A percentile compares a stretch with the other conserved stretches of the same genome.
phyloP scores from a whole-genome alignment of 1,140 invertebrate genomes.

The Temnothorax longispinosus region DNA sequence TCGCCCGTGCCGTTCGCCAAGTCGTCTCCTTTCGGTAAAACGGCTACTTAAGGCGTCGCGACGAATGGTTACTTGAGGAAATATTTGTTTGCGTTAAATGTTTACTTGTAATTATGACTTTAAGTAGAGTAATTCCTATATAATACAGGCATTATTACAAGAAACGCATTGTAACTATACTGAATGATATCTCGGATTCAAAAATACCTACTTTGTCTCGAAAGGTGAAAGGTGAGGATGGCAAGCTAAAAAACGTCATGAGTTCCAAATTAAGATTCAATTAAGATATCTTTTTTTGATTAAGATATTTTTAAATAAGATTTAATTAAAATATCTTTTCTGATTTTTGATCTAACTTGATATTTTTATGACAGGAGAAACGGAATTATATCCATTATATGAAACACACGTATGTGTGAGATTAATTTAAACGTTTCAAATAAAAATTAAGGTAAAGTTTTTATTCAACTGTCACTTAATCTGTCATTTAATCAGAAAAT shows the following conservation, averaged over 20 bases:
- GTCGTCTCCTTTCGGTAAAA: conserved; percentile 4
- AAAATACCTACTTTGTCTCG: background rate
- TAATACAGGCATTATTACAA: background rate
- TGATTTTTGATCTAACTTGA: background rate
- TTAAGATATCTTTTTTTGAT: background rate
- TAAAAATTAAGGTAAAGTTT: background rate
- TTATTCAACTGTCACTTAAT: background rate
- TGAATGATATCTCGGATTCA: background rate
- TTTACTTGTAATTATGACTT: conserved; percentile 13
- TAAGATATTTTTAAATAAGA: no score
- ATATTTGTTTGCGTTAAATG: conserved; percentile 29
- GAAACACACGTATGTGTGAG: background rate
- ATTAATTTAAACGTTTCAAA: background rate
- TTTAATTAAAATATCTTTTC: no score
- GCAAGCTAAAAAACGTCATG: background rate
- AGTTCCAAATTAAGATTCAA: no score
- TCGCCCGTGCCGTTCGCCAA: background rate
- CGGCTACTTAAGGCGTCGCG: conserved; percentile 9
- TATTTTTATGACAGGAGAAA: background rate
- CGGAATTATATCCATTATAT: background rate
- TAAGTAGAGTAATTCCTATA: background rate
- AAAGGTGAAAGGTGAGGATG: no score
- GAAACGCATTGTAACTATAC: background rate
- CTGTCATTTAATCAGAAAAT: background rate
- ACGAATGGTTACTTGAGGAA: conserved; percentile 14